These are phyloP conservation scores for Mamestra brassicae DNA, from an alignment of 2,888 invertebrate species.

Conservation along the genomic window DNA sequence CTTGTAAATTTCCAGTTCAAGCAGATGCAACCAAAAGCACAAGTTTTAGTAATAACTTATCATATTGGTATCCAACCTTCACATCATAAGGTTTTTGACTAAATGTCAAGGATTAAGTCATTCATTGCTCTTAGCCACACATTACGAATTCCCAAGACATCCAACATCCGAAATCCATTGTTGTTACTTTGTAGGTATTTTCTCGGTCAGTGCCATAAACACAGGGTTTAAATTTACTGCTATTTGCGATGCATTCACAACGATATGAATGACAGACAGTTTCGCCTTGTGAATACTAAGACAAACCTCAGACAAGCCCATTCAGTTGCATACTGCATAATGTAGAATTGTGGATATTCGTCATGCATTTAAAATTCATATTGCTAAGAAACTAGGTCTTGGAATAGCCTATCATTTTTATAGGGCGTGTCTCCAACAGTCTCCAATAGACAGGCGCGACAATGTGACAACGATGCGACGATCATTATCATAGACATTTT, in stretches of 20 bases:
- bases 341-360: conserved; percentile 8
- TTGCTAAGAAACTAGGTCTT: neutral
- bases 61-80: neutral
- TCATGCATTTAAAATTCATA: conserved; percentile 26
- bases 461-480: neutral
- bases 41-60: neutral
- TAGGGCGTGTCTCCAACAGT: neutral
- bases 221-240: conserved; percentile 16
- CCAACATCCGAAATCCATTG: neutral
- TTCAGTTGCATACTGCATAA: conserved; percentile 20
- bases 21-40: neutral
- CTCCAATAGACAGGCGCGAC: neutral
- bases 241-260: conserved; percentile 23
- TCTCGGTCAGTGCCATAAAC: conserved; percentile 5
- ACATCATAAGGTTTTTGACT: neutral
- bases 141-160: conserved; percentile 5
- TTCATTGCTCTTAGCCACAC: neutral
- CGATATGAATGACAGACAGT: conserved; percentile 18
- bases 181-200: conserved; percentile 16
- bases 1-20: neutral
- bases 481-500: neutral
- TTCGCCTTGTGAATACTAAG: conserved; percentile 27
- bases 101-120: neutral
- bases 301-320: neutral
- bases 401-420: neutral